Percentiles rank a stretch among this genome's conserved stretches.
Evolutionary conservation across 2,797 vertebrate genomes (phyloP).

Genomic region (Gobio occitaniae): DNA sequence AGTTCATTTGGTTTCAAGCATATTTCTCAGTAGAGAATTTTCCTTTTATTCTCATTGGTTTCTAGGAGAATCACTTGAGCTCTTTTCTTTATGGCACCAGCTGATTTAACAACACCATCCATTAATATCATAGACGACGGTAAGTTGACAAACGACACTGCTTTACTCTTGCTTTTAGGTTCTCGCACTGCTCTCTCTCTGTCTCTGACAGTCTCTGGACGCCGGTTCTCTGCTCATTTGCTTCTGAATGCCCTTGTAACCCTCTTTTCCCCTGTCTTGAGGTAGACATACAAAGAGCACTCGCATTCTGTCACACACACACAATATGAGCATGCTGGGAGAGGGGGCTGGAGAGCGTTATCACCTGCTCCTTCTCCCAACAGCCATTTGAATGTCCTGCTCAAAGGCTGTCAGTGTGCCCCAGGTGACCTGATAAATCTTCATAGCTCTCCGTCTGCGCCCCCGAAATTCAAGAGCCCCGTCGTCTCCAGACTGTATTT

Average conservation of each 20-base stretch:
- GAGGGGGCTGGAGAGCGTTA: constrained; percentile 66
- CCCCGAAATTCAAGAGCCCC: constrained; percentile 50
- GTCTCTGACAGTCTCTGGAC: constrained; percentile 58
- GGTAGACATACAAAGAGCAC: constrained; percentile 63
- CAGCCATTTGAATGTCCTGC: constrained; percentile 65
- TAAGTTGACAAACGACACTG: constrained; percentile 38
- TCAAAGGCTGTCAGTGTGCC: constrained; percentile 59
- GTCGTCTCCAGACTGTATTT: constrained; percentile 56
- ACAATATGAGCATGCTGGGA: constrained; percentile 62
- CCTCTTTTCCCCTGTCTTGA: constrained; percentile 59
- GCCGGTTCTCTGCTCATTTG: constrained; percentile 64
- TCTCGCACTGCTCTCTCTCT: constrained; percentile 27
- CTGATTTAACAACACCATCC: constrained; percentile 23
- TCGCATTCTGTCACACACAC: constrained; percentile 61
- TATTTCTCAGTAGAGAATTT: neutral
- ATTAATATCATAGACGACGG: constrained; percentile 40
- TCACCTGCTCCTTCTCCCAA: constrained; percentile 65
- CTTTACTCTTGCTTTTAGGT: constrained; percentile 40
- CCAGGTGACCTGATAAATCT: constrained; percentile 56
- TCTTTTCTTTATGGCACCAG: neutral
- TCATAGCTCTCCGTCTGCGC: constrained; percentile 51
- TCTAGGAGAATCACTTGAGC: neutral
- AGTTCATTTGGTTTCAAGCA: neutral
- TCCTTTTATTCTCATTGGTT: neutral
- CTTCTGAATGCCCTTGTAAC: constrained; percentile 66